Evolutionary conservation across 1,140 invertebrate genomes (phyloP).

Genomic region (Tachypleus tridentatus): DNA sequence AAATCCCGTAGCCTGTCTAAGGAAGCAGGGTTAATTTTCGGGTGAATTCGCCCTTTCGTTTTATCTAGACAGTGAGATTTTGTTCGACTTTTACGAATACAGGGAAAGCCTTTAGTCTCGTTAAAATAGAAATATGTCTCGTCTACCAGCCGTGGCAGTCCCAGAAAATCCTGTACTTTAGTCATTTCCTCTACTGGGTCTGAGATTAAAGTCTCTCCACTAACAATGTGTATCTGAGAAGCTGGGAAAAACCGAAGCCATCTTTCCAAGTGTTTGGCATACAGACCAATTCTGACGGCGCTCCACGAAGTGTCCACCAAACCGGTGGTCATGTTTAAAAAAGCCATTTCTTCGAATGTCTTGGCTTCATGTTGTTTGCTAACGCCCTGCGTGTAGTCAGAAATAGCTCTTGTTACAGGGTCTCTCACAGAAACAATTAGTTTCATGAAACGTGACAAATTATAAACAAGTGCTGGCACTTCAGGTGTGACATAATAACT

Average conservation of each 20-base stretch:
- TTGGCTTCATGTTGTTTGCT: conserved; percentile 59
- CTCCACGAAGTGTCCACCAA: conserved; percentile 75
- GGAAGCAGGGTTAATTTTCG: conserved; percentile 56
- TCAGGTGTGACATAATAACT: conserved; percentile 84
- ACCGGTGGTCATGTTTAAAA: conserved; percentile 46
- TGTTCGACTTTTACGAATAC: conserved; percentile 68
- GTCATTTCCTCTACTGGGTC: conserved; percentile 77
- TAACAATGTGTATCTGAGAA: conserved; percentile 71
- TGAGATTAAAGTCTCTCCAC: conserved; percentile 70
- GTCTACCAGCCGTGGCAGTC: conserved; percentile 66
- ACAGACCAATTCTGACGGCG: conserved; percentile 73
- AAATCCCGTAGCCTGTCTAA: conserved; percentile 67
- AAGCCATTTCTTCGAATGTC: conserved; percentile 65
- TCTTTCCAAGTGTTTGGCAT: conserved; percentile 63
- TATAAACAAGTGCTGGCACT: conserved; percentile 64
- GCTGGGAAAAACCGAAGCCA: conserved; percentile 78
- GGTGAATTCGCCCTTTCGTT: conserved; percentile 83
- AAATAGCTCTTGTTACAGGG: conserved; percentile 82
- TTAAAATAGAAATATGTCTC: conserved; percentile 91
- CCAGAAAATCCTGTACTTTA: conserved; percentile 72
- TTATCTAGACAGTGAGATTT: conserved; percentile 76
- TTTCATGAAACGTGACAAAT: conserved; percentile 74
- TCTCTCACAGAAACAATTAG: conserved; percentile 80
- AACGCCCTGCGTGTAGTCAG: conserved; percentile 69
- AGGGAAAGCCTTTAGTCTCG: conserved; percentile 86